A percentile compares a stretch with the other conserved stretches of the same genome.
These are phyloP conservation scores for Hyposmocoma kahamanoa DNA, from an alignment of 1,140 invertebrate species.

Conservation along the genomic window DNA sequence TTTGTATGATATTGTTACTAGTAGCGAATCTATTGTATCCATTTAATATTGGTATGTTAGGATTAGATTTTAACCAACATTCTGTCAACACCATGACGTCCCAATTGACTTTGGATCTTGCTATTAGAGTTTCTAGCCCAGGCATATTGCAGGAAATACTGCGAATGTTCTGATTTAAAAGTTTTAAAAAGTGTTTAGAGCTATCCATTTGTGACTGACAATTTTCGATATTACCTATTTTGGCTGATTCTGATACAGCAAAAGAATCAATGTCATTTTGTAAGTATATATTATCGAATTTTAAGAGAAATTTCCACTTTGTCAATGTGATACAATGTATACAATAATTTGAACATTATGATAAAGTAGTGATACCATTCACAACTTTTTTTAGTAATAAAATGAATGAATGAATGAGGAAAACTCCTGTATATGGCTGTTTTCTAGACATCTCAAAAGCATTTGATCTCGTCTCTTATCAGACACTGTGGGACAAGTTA, in stretches of 20 bases:
- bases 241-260: neutral
- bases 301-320: neutral
- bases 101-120: neutral
- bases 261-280: neutral
- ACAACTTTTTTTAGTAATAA: too few relatives aligned
- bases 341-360: neutral
- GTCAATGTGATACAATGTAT: neutral
- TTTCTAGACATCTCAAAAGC: too few relatives aligned
- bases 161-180: neutral
- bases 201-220: neutral
- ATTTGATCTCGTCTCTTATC: too few relatives aligned
- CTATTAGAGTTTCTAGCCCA: neutral
- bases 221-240: neutral
- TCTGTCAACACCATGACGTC: neutral
- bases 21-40: neutral
- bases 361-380: neutral
- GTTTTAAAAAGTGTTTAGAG: neutral
- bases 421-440: too few relatives aligned
- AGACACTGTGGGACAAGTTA: too few relatives aligned
- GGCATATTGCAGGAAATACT: neutral
- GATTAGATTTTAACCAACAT: neutral
- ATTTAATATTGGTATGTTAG: neutral
- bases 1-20: neutral
- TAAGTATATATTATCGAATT: neutral
- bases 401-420: too few relatives aligned